A percentile compares a stretch with the other conserved stretches of the same genome.
Conservation (phyloP, 2,797 vertebrate species). For the Oryzias dopingdopingensis region DNA sequence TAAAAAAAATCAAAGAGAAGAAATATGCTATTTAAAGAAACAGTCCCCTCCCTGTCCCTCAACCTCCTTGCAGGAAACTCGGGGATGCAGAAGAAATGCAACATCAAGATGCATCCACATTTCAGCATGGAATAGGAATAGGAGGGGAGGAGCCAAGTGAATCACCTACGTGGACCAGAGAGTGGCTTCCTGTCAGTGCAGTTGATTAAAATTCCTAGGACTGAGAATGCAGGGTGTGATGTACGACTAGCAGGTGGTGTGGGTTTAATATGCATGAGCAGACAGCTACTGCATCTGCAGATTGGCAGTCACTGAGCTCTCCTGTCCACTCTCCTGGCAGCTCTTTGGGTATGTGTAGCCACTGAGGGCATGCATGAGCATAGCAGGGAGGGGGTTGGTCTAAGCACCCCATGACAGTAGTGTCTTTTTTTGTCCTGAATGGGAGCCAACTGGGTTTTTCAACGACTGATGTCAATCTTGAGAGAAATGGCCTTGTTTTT, state of each 20-base stretch:
- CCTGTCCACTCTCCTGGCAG: constrained; percentile 66
- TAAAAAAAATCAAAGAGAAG: too few relatives aligned
- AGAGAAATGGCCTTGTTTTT: too few relatives aligned
- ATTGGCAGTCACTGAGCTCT: constrained; percentile 70
- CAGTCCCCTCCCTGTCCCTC: constrained; percentile 14
- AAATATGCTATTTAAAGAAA: constrained; percentile 8
- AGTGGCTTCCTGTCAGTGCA: constrained; percentile 65
- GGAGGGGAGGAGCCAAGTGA: constrained; percentile 43
- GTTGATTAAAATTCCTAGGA: constrained; percentile 73
- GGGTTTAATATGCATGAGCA: constrained; percentile 77
- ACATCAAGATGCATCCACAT: constrained; percentile 42
- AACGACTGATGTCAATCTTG: too few relatives aligned
- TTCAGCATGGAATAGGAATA: constrained; percentile 10
- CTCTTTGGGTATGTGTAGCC: constrained; percentile 64
- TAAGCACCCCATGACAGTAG: constrained; percentile 41
- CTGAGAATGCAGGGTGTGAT: constrained; percentile 71
- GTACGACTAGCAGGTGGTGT: constrained; percentile 74
- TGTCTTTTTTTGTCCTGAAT: constrained; percentile 36
- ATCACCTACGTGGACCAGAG: constrained; percentile 51
- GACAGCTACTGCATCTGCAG: constrained; percentile 71
- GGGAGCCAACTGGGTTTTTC: background rate
- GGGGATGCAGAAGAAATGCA: constrained; percentile 34
- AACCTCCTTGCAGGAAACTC: constrained; percentile 23
- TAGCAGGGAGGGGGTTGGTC: constrained; percentile 36
- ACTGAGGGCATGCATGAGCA: constrained; percentile 60